Base-by-base conservation (phyloP, 2,113 vertebrate genomes). In the Gallinago jamesoni region DNA sequence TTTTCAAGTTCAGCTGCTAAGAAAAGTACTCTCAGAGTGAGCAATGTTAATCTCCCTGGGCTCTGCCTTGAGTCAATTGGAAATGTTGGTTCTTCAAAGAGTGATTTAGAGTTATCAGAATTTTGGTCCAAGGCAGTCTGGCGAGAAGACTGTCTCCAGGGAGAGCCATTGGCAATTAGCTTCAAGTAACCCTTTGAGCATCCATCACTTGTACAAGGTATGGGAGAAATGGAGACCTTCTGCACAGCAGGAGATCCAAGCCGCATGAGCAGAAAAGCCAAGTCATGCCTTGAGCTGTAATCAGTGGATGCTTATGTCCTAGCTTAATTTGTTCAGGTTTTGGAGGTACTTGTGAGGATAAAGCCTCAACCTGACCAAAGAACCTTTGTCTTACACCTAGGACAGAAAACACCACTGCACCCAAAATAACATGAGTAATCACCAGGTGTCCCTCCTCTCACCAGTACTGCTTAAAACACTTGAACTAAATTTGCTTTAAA, bases 171-270 rank as follows among this genome's bases (percentile, higher is more conserved):
- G 45, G 50, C 39, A 90, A 7, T 41, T 47, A 43, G 3, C 18
- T 92, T 81, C 28, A 55, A 3, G 0, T 3, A 69, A 22, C 24
- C 20, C 21, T 64, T 14, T n/a, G 30, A 91, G 23, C 21, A 67
- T 6, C 19, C 21, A 60, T 68, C 48, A 37, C 0, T 0, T 23
- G 3, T 35, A 4, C 19, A 56, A 57, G 30, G 18, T 30, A 41
- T 7, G 4, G 4, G 24, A 67, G 10, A 90, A 74, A 19, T 5
- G 3, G 8, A 4, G 43, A 74, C n/a, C 16, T 80, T n/a, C 45
- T 39, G 23, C n/a, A 50, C 19, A 41, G 18, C 0, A 1, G 67
- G 9, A 20, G 22, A 47, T 33, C 15, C 43, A 81, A 85, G 60
- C 18, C 50, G 4, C 17, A 10, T 18, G 17, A 80, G 5, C n/a